Conservation (phyloP, 1,140 invertebrate species). For the Ips nitidus region DNA sequence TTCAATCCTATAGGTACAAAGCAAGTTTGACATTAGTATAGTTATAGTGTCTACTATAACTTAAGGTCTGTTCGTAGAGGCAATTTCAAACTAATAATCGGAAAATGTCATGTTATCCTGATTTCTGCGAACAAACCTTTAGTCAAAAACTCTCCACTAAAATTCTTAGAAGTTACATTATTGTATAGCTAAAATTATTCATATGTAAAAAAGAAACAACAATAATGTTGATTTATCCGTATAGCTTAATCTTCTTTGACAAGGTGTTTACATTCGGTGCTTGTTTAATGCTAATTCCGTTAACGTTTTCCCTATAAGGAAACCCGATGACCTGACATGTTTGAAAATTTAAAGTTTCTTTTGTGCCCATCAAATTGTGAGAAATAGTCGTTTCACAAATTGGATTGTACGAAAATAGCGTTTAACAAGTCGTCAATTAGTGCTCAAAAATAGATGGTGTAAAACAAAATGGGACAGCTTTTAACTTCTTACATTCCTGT, state of each 20-base stretch:
- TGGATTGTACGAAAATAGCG: no score
- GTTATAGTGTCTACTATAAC: no score
- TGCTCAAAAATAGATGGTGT: not conserved
- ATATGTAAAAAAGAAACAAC: conserved; percentile 1
- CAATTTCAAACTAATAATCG: no score
- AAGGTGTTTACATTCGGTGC: conserved; percentile 7
- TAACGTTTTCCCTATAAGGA: conserved; percentile 11
- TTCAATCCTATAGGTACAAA: no score
- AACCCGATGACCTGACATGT: not conserved
- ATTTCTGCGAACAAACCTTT: no score
- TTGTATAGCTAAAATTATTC: not conserved
- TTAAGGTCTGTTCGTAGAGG: no score
- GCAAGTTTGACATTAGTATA: no score
- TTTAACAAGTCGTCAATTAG: not conserved
- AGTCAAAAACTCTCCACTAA: no score
- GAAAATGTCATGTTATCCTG: no score
- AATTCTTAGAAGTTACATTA: not conserved
- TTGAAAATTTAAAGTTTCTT: not conserved
- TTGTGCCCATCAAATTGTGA: not conserved
- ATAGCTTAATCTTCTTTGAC: conserved; percentile 13
- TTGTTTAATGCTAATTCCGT: conserved; percentile 14
- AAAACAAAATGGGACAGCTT: not conserved
- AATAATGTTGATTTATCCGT: conserved; percentile 16
- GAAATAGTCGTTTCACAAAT: not conserved
- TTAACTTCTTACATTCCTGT: not conserved